These are phyloP conservation scores for Leptocoma aspasia DNA, from an alignment of 2,113 vertebrate genomes.

Conservation along the genomic window DNA sequence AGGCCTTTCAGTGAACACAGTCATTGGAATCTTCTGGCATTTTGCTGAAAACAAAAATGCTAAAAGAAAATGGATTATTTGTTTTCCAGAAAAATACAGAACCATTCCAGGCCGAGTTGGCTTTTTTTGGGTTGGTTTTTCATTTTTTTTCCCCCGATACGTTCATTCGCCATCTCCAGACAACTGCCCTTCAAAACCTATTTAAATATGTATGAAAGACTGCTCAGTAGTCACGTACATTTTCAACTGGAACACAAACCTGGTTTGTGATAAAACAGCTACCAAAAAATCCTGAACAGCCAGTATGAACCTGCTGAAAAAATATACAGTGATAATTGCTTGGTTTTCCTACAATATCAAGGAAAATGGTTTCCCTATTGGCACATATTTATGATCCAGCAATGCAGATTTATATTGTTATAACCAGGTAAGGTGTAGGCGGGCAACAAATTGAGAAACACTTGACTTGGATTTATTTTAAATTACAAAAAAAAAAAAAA, in stretches of 20 bases:
- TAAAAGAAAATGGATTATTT: not conserved
- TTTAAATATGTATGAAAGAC: slow-evolving; percentile 33
- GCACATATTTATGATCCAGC: not conserved
- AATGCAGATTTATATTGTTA: not conserved
- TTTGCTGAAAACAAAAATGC: not conserved
- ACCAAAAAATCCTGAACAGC: not conserved
- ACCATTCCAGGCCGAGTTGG: not conserved
- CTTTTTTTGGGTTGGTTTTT: not conserved
- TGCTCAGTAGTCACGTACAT: slow-evolving; percentile 12
- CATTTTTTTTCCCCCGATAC: fast-evolving
- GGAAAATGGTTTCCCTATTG: not conserved
- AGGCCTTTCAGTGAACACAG: not conserved
- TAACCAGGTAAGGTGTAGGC: not conserved
- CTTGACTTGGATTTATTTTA: not conserved
- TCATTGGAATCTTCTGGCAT: slow-evolving; percentile 32
- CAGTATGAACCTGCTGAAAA: not conserved
- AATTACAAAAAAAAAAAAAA: not conserved
- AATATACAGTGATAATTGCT: not conserved
- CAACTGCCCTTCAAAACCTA: not conserved
- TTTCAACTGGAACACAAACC: not conserved
- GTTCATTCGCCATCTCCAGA: slow-evolving; percentile 12
- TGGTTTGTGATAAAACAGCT: not conserved
- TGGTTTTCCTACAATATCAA: not conserved
- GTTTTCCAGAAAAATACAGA: slow-evolving; percentile 1
- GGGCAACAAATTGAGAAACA: not conserved